A percentile compares a stretch with the other conserved stretches of the same genome.
Evolutionary conservation across 2,888 invertebrate genomes (phyloP).

Genomic region (Saturnia japonica): DNA sequence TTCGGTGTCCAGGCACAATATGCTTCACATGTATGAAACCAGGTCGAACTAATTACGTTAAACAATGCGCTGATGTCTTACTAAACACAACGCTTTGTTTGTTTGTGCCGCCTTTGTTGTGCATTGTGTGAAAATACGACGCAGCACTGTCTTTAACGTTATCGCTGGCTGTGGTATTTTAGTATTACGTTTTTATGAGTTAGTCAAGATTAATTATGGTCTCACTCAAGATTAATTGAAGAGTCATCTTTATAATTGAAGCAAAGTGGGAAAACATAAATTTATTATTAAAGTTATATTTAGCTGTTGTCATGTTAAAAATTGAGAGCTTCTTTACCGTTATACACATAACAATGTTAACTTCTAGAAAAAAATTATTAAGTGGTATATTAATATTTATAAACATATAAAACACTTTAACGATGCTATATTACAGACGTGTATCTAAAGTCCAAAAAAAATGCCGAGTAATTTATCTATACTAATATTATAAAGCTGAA

Average conservation of each 20-base stretch:
- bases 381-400: too few relatives aligned
- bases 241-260: background rate
- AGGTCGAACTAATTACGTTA: slow-evolving; percentile 29
- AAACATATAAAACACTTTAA: too few relatives aligned
- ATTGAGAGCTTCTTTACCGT: too few relatives aligned
- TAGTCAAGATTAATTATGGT: background rate
- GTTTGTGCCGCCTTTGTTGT: slow-evolving; percentile 7
- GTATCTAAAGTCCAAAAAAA: too few relatives aligned
- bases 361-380: too few relatives aligned
- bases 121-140: slow-evolving; percentile 2
- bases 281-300: too few relatives aligned
- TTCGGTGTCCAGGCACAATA: background rate
- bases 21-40: slow-evolving; percentile 19
- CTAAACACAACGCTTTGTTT: slow-evolving; percentile 11
- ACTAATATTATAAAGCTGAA: too few relatives aligned
- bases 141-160: background rate
- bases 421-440: too few relatives aligned
- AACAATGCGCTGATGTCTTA: slow-evolving; percentile 18
- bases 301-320: too few relatives aligned
- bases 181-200: background rate
- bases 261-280: too few relatives aligned
- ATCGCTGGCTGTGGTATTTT: background rate
- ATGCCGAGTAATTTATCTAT: too few relatives aligned
- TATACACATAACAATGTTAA: too few relatives aligned
- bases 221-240: background rate